phyloP scores from a whole-genome alignment of 2,797 vertebrate species.

The Dendrocincla tyrannina region DNA sequence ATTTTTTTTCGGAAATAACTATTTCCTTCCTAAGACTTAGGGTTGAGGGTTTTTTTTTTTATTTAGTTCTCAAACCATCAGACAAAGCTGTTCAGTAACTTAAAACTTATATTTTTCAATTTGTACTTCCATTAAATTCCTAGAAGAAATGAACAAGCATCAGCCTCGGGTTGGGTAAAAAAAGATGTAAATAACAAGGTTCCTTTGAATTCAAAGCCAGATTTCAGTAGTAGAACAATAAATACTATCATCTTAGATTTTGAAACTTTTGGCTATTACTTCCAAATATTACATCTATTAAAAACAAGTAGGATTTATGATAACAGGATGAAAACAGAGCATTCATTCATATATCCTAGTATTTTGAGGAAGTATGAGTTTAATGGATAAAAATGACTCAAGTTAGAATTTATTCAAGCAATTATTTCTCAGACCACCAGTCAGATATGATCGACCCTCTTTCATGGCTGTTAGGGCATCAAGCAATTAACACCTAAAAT shows the following conservation, averaged over 20 bases:
- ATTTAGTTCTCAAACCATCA: background rate
- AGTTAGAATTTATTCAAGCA: background rate
- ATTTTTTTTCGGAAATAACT: background rate
- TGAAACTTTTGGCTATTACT: background rate
- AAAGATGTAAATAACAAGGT: background rate
- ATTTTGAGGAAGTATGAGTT: background rate
- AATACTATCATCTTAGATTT: background rate
- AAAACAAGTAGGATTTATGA: background rate
- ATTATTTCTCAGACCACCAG: background rate
- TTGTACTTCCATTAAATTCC: background rate
- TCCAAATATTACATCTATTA: background rate
- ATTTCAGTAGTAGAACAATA: background rate
- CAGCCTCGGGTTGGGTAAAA: background rate
- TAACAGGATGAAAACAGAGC: background rate
- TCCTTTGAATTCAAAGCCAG: background rate
- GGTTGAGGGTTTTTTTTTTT: rapidly evolving
- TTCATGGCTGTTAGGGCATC: background rate
- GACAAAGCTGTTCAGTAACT: background rate
- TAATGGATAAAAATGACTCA: background rate
- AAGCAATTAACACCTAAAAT: background rate
- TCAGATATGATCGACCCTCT: background rate
- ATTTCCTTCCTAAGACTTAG: background rate
- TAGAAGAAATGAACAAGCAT: background rate
- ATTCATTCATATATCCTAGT: background rate
- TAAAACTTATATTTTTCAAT: background rate